These are phyloP conservation scores for Carollia perspicillata DNA, from an alignment of 2,113 vertebrate species.

Conservation along the genomic window DNA sequence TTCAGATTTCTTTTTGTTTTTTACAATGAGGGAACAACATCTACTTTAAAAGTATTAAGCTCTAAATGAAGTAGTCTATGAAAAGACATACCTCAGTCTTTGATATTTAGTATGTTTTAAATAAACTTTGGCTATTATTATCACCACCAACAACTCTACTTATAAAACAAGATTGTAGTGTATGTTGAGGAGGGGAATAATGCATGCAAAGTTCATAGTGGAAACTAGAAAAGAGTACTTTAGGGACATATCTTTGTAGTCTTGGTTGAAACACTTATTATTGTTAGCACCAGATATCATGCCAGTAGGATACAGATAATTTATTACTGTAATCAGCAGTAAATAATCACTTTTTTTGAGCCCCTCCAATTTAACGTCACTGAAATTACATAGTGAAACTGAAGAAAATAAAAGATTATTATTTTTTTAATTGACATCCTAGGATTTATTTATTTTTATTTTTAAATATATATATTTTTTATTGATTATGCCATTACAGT, in stretches of 20 bases:
- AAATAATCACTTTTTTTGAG: constrained; percentile 26
- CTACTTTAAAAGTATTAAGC: neutral
- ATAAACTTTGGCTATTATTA: neutral
- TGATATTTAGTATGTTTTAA: neutral
- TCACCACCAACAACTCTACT: neutral
- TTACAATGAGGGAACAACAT: neutral
- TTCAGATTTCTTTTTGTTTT: constrained; percentile 31
- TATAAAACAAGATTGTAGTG: neutral
- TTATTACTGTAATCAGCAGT: constrained; percentile 20
- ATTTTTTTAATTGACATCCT: no score
- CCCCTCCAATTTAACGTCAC: neutral
- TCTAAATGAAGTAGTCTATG: constrained; percentile 30
- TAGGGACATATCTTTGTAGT: no score
- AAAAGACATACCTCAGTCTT: neutral
- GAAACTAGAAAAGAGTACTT: neutral
- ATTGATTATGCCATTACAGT: no score
- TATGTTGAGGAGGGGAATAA: neutral
- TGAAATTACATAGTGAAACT: constrained; percentile 20
- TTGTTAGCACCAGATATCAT: constrained; percentile 14
- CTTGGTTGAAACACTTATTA: neutral
- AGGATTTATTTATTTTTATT: no score
- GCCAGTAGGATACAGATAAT: neutral
- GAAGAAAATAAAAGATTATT: no score
- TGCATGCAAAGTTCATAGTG: neutral
- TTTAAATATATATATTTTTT: no score